Conservation (phyloP, 1,140 invertebrate species). For the Hetaerina americana region DNA sequence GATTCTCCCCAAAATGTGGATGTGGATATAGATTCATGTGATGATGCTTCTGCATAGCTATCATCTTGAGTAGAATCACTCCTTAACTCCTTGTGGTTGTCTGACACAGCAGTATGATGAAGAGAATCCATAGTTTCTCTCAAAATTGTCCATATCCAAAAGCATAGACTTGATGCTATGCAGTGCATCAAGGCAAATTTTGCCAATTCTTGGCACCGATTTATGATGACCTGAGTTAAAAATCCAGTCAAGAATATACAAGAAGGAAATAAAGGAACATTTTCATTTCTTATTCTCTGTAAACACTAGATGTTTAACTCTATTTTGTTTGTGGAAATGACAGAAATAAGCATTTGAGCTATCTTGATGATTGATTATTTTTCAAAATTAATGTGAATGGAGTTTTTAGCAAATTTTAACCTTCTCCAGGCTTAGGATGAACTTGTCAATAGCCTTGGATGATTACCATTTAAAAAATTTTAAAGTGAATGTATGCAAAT, state of each 20-base stretch:
- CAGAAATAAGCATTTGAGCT: not conserved
- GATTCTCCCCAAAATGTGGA: not conserved
- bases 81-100: not conserved
- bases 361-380: no score
- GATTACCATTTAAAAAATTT: no score
- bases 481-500: no score
- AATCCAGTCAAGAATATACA: no score
- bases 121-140: slow-evolving; percentile 47
- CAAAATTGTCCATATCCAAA: slow-evolving; percentile 59
- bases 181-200: slow-evolving; percentile 60
- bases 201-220: slow-evolving; percentile 40
- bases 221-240: slow-evolving; percentile 48
- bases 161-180: slow-evolving; percentile 53
- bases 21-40: not conserved
- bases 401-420: no score
- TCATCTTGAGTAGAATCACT: not conserved
- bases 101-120: slow-evolving; percentile 2
- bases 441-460: no score
- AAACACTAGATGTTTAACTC: not conserved
- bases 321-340: not conserved
- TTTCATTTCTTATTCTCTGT: not conserved
- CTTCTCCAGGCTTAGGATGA: no score
- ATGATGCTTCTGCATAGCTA: not conserved
- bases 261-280: not conserved
- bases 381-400: no score